Evolutionary conservation across 2,113 vertebrate genomes (phyloP).

Genomic region (Rhinolophus ferrumequinum): DNA sequence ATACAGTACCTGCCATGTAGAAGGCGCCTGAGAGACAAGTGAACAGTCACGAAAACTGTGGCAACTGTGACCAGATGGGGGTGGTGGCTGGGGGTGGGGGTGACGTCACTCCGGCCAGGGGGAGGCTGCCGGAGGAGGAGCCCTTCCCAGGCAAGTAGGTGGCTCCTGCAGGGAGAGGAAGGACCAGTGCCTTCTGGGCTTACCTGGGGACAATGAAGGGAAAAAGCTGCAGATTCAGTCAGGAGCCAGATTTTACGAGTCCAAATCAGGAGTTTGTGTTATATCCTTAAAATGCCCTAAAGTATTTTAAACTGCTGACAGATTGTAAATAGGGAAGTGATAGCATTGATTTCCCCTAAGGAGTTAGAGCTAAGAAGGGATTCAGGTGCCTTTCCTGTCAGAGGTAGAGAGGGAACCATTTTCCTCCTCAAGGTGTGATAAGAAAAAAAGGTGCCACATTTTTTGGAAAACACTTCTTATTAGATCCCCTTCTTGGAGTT

Average conservation of each 20-base stretch:
- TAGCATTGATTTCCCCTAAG: neutral
- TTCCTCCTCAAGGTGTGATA: neutral
- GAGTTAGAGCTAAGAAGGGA: neutral
- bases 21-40: neutral
- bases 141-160: neutral
- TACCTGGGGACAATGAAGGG: neutral
- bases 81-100: too few species aligned
- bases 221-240: neutral
- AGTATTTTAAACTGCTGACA: neutral
- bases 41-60: too few species aligned
- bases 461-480: neutral
- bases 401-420: neutral
- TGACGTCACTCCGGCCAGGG: neutral
- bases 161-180: neutral
- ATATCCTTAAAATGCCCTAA: neutral
- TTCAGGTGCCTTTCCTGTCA: neutral
- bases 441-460: neutral
- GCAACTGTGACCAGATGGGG: neutral
- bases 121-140: neutral
- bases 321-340: neutral
- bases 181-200: neutral
- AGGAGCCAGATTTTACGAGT: neutral
- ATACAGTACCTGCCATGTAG: neutral
- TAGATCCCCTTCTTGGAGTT: neutral
- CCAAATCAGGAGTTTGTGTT: neutral